Percentiles rank a stretch among this genome's conserved stretches.
phyloP scores from a whole-genome alignment of 2,113 vertebrate species.

The Miniopterus natalensis region DNA sequence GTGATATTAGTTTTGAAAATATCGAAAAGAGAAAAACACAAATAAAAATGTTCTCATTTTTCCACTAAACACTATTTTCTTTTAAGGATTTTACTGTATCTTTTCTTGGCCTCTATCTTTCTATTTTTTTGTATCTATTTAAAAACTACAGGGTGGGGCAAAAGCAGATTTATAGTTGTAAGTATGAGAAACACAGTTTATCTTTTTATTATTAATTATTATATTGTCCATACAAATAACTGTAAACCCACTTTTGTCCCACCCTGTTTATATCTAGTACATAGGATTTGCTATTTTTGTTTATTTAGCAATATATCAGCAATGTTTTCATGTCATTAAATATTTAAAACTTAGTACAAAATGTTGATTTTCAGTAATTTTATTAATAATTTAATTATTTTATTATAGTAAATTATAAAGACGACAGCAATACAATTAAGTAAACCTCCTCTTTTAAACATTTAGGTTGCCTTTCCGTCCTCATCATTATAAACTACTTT shows the following conservation, averaged over 20 bases:
- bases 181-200: neutral
- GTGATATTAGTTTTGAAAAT: neutral
- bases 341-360: neutral
- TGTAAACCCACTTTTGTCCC: neutral
- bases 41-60: neutral
- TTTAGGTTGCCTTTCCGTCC: neutral
- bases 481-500: neutral
- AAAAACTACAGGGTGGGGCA: neutral
- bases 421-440: neutral
- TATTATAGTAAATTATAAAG: neutral
- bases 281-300: neutral
- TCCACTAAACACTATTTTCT: neutral
- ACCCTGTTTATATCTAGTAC: neutral
- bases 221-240: neutral
- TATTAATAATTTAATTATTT: neutral
- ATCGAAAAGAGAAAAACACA: neutral
- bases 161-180: neutral
- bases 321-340: neutral
- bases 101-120: neutral
- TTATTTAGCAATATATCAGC: neutral
- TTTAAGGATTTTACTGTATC: neutral
- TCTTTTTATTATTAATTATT: neutral
- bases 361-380: neutral
- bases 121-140: neutral
- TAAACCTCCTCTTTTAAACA: neutral